Base-by-base conservation (phyloP, 2,113 vertebrate genomes). In the Caloenas nicobarica region DNA sequence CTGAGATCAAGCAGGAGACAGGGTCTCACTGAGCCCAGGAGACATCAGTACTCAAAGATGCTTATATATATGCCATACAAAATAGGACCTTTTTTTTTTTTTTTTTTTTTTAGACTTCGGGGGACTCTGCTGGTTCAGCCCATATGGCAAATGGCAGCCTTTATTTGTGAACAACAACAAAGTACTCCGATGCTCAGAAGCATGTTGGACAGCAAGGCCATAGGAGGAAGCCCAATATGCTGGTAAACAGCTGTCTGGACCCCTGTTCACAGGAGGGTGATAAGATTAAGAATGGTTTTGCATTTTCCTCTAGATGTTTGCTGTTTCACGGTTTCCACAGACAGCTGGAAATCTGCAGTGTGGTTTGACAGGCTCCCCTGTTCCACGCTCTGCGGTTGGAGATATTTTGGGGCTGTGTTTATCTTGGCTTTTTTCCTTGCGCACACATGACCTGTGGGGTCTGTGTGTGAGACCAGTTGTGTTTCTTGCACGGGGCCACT, bases 121-220 rank as follows among this genome's bases (percentile, higher is more conserved):
- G 89, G 66, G 85, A 93, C 85, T 87, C 54, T n/a, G 64, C 66
- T 70, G 94, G 74, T 93, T 90, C 93, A 94, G 89, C 79, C 93
- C 94, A 88, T 91, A 80, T 91, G 93, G 85, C 0, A 0, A 86
- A 46, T 42, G 51, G 62, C 87, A 95, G 19, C 74, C 33, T 93
- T 71, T 10, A 1, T 66, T 88, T 82, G 34, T 36, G 54, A 89
- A 36, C 57, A 71, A 1, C 71, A 58, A 14, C 38, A 61, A n/a
- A 79, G 15, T 7, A 19, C 68, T 79, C 9, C 57, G 61, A 31
- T 69, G 76, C 88, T 97, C 72, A 51, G 89, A 12, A 77, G 74
- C 68, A 58, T 7, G 34, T 16, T 70, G 93, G 69, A 57, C 78
- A 94, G 81, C 29, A 21, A 57, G 62, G 83, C 90, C 33, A 3